Base-by-base conservation (phyloP, 2,113 vertebrate species). In the Chloebia gouldiae region DNA sequence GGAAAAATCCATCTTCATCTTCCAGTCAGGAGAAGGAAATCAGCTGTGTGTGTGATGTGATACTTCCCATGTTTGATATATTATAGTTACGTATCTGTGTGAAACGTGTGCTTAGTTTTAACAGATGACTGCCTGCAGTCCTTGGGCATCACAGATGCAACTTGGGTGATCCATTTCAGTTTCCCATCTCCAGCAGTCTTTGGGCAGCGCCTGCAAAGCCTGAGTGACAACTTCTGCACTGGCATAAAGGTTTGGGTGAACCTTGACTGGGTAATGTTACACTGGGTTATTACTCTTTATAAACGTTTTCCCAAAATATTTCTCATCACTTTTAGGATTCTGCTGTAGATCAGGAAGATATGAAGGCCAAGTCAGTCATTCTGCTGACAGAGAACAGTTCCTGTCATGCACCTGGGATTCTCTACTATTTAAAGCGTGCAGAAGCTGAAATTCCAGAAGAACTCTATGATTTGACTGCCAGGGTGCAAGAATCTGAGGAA, bases 91-190 rank as follows among this genome's bases (percentile, higher is more conserved):
- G 2, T 50, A 13, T 53, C 10, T 56, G 13, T 69, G 5, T 77
- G n/a, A 82, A 90, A 63, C 10, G 0, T 90, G 65, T 96, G 81
- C 69, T 87, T 90, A 99, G 99, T 99, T 94, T 97, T 98, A 53
- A 99, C 98, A 22, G 98, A 98, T 57, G 98, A 98, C 19, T 99
- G 98, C 86, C 47, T 98, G 45, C 97, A 96, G 14, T 95, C 97
- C 40, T 75, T 99, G 76, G 97, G 97, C 82, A 98, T 99, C 91
- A 98, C 96, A 17, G 99, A 99, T 60, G 99, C 99, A 20, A 98
- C 98, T 0, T 98, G 98, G 8, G 98, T 99, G 13, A 90, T 99
- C 78, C 99, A 99, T 88, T 99, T 98, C 91, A 96, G 97, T 93
- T 99, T 99, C 78, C 99, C 99, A 11, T 98, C 98, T 8, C 98